A percentile compares a stretch with the other conserved stretches of the same genome.
These are phyloP conservation scores for Butorides virescens DNA, from an alignment of 2,113 vertebrate genomes.

Conservation along the genomic window DNA sequence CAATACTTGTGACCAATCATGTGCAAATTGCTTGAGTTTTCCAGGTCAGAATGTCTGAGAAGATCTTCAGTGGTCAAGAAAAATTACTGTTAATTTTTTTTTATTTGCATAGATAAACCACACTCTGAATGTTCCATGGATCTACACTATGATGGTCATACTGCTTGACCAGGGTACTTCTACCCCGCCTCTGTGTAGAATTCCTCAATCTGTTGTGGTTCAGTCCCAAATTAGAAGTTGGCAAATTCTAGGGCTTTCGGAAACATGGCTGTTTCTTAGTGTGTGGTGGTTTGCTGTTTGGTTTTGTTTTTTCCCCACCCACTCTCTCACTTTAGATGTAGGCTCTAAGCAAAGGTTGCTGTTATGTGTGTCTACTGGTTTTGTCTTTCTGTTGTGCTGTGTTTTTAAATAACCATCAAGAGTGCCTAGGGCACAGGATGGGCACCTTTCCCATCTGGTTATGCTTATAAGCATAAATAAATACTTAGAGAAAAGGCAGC, in stretches of 20 bases:
- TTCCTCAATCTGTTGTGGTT: neutral
- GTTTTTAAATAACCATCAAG: slow-evolving; percentile 6
- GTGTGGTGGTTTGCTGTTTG: neutral
- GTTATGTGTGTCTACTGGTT: neutral
- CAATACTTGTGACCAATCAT: neutral
- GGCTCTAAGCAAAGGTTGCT: neutral
- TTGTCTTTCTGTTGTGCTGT: neutral
- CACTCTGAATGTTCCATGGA: neutral
- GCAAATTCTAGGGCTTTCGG: neutral
- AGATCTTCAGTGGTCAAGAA: neutral
- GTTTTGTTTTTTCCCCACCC: no score
- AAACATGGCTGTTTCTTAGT: neutral
- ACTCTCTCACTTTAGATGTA: neutral
- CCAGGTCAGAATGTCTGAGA: neutral
- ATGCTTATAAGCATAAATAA: slow-evolving; percentile 13
- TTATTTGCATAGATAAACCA: neutral
- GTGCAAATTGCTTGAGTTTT: neutral
- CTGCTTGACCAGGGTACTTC: neutral
- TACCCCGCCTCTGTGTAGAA: neutral
- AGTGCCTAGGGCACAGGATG: neutral
- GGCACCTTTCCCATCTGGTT: neutral
- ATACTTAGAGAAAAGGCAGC: neutral
- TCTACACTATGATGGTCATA: neutral
- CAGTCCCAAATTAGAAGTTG: neutral
- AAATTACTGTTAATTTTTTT: neutral